A percentile compares a stretch with the other conserved stretches of the same genome.
These are phyloP conservation scores for Phrynocephalus guinanensis DNA, from an alignment of 2,797 vertebrate species.

Conservation along the genomic window DNA sequence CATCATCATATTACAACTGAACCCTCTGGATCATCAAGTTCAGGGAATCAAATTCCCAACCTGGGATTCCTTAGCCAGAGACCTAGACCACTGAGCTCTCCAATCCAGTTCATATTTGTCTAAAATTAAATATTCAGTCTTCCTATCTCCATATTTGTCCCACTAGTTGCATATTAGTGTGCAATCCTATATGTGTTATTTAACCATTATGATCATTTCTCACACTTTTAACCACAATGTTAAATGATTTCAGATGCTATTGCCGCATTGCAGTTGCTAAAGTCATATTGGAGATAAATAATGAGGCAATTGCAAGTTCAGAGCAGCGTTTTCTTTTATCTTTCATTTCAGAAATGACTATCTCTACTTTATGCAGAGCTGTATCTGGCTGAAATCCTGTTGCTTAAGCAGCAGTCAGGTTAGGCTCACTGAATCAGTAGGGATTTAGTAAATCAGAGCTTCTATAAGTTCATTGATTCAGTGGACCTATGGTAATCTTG, in stretches of 20 bases:
- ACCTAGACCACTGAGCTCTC: background rate
- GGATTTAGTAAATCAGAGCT: no score
- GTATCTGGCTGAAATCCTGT: background rate
- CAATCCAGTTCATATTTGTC: background rate
- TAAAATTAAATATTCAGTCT: background rate
- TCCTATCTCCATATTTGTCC: background rate
- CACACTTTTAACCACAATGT: background rate
- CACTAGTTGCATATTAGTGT: background rate
- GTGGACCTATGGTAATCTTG: no score
- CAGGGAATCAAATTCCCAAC: no score
- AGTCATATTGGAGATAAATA: conserved; percentile 16
- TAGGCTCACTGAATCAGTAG: no score
- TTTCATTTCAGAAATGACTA: conserved; percentile 1
- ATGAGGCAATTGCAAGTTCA: background rate
- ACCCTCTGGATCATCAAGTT: no score
- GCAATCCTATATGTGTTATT: background rate
- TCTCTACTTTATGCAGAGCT: background rate
- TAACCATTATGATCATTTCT: background rate
- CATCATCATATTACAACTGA: background rate
- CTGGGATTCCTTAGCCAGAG: no score
- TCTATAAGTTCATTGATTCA: no score
- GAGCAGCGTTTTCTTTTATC: conserved; percentile 27
- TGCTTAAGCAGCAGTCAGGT: no score
- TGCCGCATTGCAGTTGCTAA: conserved; percentile 9
- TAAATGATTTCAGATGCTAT: conserved; percentile 29